Evolutionary conservation across 53 echinoderm and acorn worm species (phyloP).

Genomic region (Echinometra lucunter): DNA sequence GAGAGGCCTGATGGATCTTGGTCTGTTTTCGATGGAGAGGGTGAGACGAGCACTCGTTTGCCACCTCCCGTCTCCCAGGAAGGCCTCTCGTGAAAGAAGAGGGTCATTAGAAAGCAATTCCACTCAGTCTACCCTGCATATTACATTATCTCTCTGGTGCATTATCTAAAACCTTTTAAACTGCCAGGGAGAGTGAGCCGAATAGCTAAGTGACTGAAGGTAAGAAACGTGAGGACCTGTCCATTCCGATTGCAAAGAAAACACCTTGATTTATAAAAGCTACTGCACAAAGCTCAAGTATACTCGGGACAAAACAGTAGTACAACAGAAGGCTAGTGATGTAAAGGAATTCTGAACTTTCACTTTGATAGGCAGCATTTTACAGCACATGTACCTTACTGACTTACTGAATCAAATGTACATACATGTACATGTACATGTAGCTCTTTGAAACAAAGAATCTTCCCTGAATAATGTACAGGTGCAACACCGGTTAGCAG

Average conservation of each 20-base stretch:
- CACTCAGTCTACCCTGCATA: conserved; percentile 47
- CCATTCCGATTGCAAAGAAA: neutral
- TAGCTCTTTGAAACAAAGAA: no score
- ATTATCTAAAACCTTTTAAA: conserved; percentile 57
- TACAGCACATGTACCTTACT: neutral
- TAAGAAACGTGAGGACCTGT: conserved; percentile 17
- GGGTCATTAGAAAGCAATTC: conserved; percentile 63
- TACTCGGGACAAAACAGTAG: neutral
- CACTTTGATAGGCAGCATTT: neutral
- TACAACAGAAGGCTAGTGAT: neutral
- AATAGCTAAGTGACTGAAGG: neutral
- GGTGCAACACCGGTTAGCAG: no score
- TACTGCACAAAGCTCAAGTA: neutral
- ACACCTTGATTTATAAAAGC: conserved; percentile 10
- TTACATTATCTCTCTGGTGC: conserved; percentile 57
- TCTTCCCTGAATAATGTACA: no score
- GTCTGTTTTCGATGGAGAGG: neutral
- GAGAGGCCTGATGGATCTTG: neutral
- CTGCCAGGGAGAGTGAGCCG: conserved; percentile 31
- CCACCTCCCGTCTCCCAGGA: conserved; percentile 8
- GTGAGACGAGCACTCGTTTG: neutral
- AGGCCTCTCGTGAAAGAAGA: conserved; percentile 22
- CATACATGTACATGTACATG: no score
- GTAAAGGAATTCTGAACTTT: neutral
- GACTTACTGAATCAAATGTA: no score